Evolutionary conservation across 1,140 invertebrate species (phyloP), one percentile per base, ranked within the genome.

Genomic region (Bombus waltoni): DNA sequence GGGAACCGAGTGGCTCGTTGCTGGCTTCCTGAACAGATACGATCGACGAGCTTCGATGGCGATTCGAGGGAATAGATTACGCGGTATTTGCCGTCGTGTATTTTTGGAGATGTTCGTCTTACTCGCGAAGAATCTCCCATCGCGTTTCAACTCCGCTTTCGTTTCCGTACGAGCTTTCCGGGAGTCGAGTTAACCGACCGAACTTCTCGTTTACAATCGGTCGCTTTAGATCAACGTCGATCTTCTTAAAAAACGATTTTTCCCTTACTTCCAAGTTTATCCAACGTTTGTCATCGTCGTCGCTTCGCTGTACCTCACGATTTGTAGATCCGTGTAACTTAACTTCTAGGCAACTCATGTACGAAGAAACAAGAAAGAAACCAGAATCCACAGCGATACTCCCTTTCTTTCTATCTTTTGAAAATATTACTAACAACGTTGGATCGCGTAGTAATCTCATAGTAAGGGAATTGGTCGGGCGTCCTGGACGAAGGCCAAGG

Each of bases 401-500:
- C 8, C 6, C 47, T 0, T 53, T 22, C 47, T 22, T 22, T 2
- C 18, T 8, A 53, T 53, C 6, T 53, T 53, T 53, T 8, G 18
- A 53, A 53, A 53, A 3, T 38, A 38, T 38, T 3, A 38, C 18
- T 8, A 53, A 53, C 6, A 1, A 53, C 18, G 6, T 22, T 53
- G 5, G 47, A 53, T 53, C 47, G 47, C 47, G 22, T 8, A 53
- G 47, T 22, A 6, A 53, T 53, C 18, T 53, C 18, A 53, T 8
- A 87, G 86, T 87, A 72, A 35, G 65, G 22, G 72, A 72, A 86
- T 80, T 81, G 89, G 80, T 85, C 22, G 62, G 79, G 38, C 70
- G 87, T 78, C 78, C 89, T 91, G 88, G 88, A 91, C 90, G 82
- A 78, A 65, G 74, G 75, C 90, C 88, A 91, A 89, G 53, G 71